These are phyloP conservation scores for Crotophaga sulcirostris DNA, from an alignment of 2,113 vertebrate genomes.

Conservation along the genomic window DNA sequence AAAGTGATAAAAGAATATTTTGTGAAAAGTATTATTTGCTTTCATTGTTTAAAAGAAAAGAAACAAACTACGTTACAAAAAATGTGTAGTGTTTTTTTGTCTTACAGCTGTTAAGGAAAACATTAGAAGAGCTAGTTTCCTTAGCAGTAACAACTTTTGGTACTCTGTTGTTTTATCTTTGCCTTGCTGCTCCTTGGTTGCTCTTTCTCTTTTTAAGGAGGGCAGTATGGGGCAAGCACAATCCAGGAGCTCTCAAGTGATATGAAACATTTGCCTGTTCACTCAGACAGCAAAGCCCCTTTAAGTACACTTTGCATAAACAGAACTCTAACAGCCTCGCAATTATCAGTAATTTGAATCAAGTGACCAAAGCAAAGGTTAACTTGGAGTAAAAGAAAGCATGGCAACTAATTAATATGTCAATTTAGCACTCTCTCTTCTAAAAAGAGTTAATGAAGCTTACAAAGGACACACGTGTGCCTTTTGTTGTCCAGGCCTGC, in stretches of 20 bases:
- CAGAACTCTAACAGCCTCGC: constrained; percentile 59
- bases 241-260: neutral
- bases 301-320: constrained; percentile 46
- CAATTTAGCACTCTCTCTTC: constrained; percentile 66
- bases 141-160: neutral
- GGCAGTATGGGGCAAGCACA: neutral
- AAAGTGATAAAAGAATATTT: neutral
- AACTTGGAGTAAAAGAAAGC: constrained; percentile 67
- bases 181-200: neutral
- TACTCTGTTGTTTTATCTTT: neutral
- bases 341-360: constrained; percentile 75
- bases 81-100: neutral
- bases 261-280: constrained; percentile 16
- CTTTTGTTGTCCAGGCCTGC: constrained; percentile 33
- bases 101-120: neutral
- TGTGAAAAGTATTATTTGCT: neutral
- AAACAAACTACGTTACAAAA: neutral
- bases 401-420: constrained; percentile 78
- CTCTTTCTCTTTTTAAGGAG: neutral
- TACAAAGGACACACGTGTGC: constrained; percentile 48
- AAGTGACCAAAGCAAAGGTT: constrained; percentile 75
- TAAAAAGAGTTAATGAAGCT: constrained; percentile 75
- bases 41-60: neutral
- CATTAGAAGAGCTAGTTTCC: neutral
- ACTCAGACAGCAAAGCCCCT: constrained; percentile 21